A percentile compares a stretch with the other conserved stretches of the same genome.
Evolutionary conservation across 2,888 invertebrate genomes (phyloP).

Genomic region (Crematogaster levior): DNA sequence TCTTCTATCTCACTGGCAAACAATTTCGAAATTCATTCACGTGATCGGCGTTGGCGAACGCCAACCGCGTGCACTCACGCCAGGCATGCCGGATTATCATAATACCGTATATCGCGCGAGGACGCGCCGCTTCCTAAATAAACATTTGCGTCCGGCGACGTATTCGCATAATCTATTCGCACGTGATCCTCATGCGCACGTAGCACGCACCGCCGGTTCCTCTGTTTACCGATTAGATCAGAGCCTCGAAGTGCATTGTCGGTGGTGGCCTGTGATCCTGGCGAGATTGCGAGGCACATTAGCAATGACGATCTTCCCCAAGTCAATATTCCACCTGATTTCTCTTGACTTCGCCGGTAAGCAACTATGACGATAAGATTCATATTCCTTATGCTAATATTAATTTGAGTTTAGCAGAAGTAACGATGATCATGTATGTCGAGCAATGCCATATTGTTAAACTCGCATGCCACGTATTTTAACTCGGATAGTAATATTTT

Average conservation of each 20-base stretch:
- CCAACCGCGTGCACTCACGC: slow-evolving; percentile 41
- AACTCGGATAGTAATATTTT: neutral
- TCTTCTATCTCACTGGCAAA: neutral
- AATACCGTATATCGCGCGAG: slow-evolving; percentile 65
- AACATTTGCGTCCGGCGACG: slow-evolving; percentile 64
- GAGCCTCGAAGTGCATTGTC: slow-evolving; percentile 60
- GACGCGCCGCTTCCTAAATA: slow-evolving; percentile 65
- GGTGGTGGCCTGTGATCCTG: slow-evolving; percentile 54
- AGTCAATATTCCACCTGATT: slow-evolving; percentile 27
- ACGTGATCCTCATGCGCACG: slow-evolving; percentile 65
- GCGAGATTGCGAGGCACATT: slow-evolving; percentile 42
- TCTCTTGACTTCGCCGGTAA: slow-evolving; percentile 5
- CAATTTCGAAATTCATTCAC: slow-evolving; percentile 58
- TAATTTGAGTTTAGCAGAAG: neutral
- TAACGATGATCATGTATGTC: neutral
- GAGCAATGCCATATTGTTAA: neutral
- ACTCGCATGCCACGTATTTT: neutral
- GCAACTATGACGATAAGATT: neutral
- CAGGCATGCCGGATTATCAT: slow-evolving; percentile 64
- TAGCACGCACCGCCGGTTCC: slow-evolving; percentile 18
- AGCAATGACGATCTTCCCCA: slow-evolving; percentile 8
- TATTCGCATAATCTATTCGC: slow-evolving; percentile 70
- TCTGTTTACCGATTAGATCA: slow-evolving; percentile 70
- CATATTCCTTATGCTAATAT: neutral
- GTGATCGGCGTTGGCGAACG: slow-evolving; percentile 29